Percentiles rank a stretch among this genome's conserved stretches.
These are phyloP conservation scores for Epinephelus coioides DNA, from an alignment of 2,797 vertebrate species.

Conservation along the genomic window DNA sequence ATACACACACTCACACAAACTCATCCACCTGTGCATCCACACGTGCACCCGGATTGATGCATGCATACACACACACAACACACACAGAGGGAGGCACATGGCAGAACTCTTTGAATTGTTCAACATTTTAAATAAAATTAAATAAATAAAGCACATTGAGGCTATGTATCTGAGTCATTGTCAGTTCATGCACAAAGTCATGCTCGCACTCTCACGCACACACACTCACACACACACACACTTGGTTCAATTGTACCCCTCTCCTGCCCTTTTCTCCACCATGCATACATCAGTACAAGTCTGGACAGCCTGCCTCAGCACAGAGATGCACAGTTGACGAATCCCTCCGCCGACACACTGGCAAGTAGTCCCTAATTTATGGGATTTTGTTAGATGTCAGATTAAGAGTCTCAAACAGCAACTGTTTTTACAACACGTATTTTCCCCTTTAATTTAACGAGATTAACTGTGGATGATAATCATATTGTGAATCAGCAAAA, in stretches of 20 bases:
- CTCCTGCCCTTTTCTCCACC: constrained; percentile 68
- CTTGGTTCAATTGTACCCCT: constrained; percentile 38
- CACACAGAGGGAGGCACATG: background rate
- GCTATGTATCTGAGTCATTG: constrained; percentile 55
- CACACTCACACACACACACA: constrained; percentile 17
- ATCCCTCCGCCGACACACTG: constrained; percentile 86
- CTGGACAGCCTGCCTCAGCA: constrained; percentile 86
- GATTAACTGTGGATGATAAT: background rate
- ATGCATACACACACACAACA: background rate
- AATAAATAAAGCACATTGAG: constrained; percentile 8
- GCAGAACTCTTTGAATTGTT: constrained; percentile 40
- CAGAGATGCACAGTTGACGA: constrained; percentile 84
- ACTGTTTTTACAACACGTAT: background rate
- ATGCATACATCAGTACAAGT: constrained; percentile 84
- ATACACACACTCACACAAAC: constrained; percentile 1
- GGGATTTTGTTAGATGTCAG: constrained; percentile 68
- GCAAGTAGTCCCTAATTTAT: constrained; percentile 84
- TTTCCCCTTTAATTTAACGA: background rate
- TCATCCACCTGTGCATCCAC: constrained; percentile 30
- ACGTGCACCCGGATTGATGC: background rate
- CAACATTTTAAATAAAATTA: constrained; percentile 33
- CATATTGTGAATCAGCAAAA: background rate
- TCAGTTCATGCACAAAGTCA: constrained; percentile 42
- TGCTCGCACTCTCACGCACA: constrained; percentile 7
- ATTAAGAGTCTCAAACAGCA: constrained; percentile 42